Conservation (phyloP, 2,113 vertebrate species). For the Dromaius novaehollandiae region DNA sequence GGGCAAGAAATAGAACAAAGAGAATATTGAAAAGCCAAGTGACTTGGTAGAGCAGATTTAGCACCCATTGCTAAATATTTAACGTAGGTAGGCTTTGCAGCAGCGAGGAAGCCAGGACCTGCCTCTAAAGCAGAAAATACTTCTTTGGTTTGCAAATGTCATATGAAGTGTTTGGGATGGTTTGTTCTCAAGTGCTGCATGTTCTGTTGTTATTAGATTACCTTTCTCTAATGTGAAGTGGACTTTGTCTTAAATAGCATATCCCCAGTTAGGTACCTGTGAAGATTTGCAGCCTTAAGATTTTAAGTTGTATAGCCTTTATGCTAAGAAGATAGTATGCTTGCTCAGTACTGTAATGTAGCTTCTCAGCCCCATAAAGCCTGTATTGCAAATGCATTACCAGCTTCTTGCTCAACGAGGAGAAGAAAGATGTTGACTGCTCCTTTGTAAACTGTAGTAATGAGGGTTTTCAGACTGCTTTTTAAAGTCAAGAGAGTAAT, state of each 20-base stretch:
- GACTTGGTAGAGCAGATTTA: constrained; percentile 4
- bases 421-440: background rate
- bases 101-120: background rate
- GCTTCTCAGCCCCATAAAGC: background rate
- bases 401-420: background rate
- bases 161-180: background rate
- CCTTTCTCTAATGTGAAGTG: background rate
- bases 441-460: background rate
- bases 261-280: background rate
- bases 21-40: constrained; percentile 9
- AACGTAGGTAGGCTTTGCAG: background rate
- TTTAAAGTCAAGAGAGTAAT: background rate
- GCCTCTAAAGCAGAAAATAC: background rate
- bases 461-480: background rate
- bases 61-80: constrained; percentile 44
- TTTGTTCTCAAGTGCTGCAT: background rate
- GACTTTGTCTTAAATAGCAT: background rate
- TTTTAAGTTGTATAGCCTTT: background rate
- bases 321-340: background rate
- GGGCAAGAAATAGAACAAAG: constrained; percentile 38
- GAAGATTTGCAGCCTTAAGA: background rate
- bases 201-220: background rate
- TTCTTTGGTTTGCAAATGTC: background rate
- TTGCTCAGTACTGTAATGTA: background rate
- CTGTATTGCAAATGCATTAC: background rate